Percentiles rank a stretch among this genome's conserved stretches.
Evolutionary conservation across 2,113 vertebrate genomes (phyloP).

Genomic region (Prionailurus bengalensis): DNA sequence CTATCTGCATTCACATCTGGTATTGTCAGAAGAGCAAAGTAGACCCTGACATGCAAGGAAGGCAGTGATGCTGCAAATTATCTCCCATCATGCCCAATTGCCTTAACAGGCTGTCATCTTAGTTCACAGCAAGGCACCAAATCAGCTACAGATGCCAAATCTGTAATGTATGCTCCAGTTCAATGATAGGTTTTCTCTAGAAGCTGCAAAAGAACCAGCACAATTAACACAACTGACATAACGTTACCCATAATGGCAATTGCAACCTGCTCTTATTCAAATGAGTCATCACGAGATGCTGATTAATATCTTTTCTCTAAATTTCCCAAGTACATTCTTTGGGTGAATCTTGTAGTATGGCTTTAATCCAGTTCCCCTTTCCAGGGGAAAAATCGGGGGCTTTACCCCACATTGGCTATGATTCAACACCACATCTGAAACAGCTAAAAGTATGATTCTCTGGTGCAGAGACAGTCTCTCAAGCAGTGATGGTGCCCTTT

Average conservation of each 20-base stretch:
- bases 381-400: neutral
- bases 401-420: neutral
- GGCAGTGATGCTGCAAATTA: neutral
- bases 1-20: neutral
- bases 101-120: neutral
- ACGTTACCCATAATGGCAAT: neutral
- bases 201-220: neutral
- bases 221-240: neutral
- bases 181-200: neutral
- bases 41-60: neutral
- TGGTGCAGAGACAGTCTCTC: neutral
- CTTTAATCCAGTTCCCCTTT: conserved; percentile 3
- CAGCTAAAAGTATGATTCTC: neutral
- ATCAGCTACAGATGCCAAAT: neutral
- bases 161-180: neutral
- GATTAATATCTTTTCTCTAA: neutral
- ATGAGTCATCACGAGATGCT: neutral
- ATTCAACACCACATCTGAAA: neutral
- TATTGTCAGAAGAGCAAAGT: neutral
- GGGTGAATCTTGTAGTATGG: neutral
- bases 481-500: neutral
- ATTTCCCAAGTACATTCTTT: neutral
- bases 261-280: neutral
- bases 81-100: neutral
- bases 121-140: neutral